Base-by-base conservation (phyloP, 2,888 invertebrate genomes). In the Tanaodytes sp. region DNA sequence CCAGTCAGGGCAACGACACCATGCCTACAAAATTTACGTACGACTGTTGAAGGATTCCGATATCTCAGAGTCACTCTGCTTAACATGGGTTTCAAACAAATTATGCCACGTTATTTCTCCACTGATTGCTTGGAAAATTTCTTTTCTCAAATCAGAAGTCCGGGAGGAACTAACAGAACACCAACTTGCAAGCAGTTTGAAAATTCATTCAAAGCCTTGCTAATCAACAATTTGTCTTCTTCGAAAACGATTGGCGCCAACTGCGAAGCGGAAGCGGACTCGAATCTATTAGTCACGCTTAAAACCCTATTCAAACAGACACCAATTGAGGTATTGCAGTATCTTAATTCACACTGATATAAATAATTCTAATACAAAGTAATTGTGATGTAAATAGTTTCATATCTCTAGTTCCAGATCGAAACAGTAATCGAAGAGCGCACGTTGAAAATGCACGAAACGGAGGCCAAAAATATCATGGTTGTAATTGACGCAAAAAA, bases 121-220 rank as follows among this genome's bases (percentile, higher is more conserved):
- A 37, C 8, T 9, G 51, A 58, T 40, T 33, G 49, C 9, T 1
- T 65, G 0, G 65, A 58, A 42, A 65, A 65, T 18, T 65, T 58
- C 18, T 65, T 65, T 18, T 16, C 52, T 1, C 1, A 8, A 12
- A 36, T 66, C 8, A 14, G 66, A 27, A 66, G 59, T 18, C 54
- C 46, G 12, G 59, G 42, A 14, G 39, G 2, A 9, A 20, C 49
- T 14, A 45, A 61, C 30, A 43, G 11, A 2, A 11, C 31, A 12
- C 66, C 66, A 15, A 67, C 55, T 6, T 55, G 61, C 31, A 52
- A 15, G 12, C 43, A 57, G 9, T 67, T 55, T 36, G 52, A 39
- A 20, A 23, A 31, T n/a, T 37, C 36, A 0, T 59, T 36, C 27
- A 66, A 66, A 37, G 45, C 40, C 0, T 15, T 59, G 0, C 27